These are phyloP conservation scores for Ctenochaetus hawaiiensis DNA, from an alignment of 2,797 vertebrate genomes.

Conservation along the genomic window DNA sequence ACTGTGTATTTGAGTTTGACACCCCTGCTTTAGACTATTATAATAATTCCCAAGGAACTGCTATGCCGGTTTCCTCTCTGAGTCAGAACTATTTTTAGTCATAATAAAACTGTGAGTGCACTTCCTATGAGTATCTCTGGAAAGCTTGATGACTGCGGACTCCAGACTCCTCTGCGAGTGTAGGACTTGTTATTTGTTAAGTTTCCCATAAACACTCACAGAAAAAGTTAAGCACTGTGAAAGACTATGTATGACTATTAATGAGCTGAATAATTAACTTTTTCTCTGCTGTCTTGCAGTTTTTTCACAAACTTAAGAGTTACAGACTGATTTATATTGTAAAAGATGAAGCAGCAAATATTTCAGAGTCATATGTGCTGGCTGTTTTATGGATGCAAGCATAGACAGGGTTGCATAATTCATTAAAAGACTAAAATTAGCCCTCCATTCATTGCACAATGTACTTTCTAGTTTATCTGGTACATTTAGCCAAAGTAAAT, in stretches of 20 bases:
- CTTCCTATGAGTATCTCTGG: background rate
- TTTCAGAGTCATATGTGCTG: background rate
- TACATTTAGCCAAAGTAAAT: background rate
- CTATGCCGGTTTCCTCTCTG: too few relatives aligned
- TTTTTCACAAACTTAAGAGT: background rate
- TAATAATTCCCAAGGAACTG: too few relatives aligned
- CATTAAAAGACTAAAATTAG: background rate
- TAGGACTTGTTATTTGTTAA: background rate
- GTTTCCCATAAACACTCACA: background rate
- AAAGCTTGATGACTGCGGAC: background rate
- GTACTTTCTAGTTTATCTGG: background rate
- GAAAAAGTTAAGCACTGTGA: background rate
- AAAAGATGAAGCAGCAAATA: background rate
- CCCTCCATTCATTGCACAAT: background rate
- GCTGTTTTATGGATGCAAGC: background rate
- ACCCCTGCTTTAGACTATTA: background rate
- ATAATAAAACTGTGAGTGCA: background rate
- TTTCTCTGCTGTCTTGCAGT: background rate
- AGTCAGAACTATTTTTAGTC: constrained; percentile 11
- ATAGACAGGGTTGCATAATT: background rate
- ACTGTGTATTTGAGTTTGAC: too few relatives aligned
- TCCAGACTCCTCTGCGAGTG: background rate
- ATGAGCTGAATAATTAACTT: background rate
- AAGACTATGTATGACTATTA: background rate
- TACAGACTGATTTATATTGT: background rate